Evolutionary conservation across 2,888 invertebrate genomes (phyloP).

Genomic region (Prostheceraeus crozeri): DNA sequence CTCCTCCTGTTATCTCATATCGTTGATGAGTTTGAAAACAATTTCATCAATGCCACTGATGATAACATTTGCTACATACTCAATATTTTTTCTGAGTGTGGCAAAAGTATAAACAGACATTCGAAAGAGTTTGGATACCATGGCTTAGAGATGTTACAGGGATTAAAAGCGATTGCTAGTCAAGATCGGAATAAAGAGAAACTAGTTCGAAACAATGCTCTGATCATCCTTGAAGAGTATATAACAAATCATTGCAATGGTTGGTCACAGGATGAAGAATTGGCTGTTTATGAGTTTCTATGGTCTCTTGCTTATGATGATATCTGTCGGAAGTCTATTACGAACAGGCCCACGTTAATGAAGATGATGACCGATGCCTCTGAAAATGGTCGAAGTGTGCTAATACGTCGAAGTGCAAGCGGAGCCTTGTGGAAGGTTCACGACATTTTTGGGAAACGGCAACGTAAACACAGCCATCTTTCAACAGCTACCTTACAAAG

Average conservation of each 20-base stretch:
- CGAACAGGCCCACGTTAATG: too few relatives aligned
- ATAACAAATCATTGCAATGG: not conserved
- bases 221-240: constrained; percentile 8
- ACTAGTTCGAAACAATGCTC: constrained; percentile 2
- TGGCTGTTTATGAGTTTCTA: constrained; percentile 26
- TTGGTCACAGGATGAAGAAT: constrained; percentile 9
- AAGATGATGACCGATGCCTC: too few relatives aligned
- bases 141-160: constrained; percentile 29
- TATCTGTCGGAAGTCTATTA: too few relatives aligned
- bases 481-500: too few relatives aligned
- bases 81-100: constrained; percentile 27
- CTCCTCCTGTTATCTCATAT: constrained; percentile 32
- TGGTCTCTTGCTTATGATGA: constrained; percentile 33
- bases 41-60: constrained; percentile 28
- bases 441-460: too few relatives aligned
- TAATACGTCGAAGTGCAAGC: too few relatives aligned
- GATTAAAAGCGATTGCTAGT: constrained; percentile 26
- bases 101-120: constrained; percentile 18
- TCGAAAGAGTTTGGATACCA: constrained; percentile 36
- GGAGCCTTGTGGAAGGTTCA: too few relatives aligned
- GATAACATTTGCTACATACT: constrained; percentile 33
- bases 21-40: constrained; percentile 34
- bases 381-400: too few relatives aligned
- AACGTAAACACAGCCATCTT: too few relatives aligned
- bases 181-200: constrained; percentile 33